These are phyloP conservation scores for Enteromius trimaculatus DNA, from an alignment of 2,797 vertebrate genomes.

Conservation along the genomic window DNA sequence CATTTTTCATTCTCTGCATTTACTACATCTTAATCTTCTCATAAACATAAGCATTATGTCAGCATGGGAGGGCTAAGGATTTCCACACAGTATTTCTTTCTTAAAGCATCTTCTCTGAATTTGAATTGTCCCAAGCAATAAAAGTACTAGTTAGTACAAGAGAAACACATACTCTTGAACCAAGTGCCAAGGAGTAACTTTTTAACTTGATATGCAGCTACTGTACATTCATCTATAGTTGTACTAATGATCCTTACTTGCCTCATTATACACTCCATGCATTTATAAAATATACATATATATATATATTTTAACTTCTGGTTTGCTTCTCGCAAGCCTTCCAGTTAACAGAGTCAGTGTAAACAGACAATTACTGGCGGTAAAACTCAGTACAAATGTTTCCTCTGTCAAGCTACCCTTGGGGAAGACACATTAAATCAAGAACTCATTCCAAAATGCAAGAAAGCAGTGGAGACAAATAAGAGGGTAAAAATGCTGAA, in stretches of 20 bases:
- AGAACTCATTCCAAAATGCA: background rate
- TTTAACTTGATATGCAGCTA: background rate
- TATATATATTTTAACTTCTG: background rate
- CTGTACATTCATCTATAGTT: background rate
- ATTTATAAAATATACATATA: background rate
- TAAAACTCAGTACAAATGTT: slow-evolving; percentile 15
- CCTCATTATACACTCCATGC: background rate
- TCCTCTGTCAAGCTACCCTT: background rate
- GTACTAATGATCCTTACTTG: background rate
- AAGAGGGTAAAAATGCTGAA: background rate
- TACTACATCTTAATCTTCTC: background rate
- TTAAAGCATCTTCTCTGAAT: background rate
- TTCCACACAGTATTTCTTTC: background rate
- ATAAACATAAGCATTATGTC: background rate
- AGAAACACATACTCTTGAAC: background rate
- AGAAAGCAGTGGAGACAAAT: background rate
- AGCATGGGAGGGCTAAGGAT: background rate
- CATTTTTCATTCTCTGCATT: background rate
- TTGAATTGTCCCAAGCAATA: background rate
- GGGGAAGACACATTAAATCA: background rate
- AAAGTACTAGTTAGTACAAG: background rate
- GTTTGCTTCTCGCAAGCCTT: background rate
- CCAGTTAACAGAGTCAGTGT: slow-evolving; percentile 7
- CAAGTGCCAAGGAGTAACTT: background rate
- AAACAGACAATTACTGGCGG: slow-evolving; percentile 12